Evolutionary conservation across 1,140 invertebrate species (phyloP).

Genomic region (Drosophila seguyi): DNA sequence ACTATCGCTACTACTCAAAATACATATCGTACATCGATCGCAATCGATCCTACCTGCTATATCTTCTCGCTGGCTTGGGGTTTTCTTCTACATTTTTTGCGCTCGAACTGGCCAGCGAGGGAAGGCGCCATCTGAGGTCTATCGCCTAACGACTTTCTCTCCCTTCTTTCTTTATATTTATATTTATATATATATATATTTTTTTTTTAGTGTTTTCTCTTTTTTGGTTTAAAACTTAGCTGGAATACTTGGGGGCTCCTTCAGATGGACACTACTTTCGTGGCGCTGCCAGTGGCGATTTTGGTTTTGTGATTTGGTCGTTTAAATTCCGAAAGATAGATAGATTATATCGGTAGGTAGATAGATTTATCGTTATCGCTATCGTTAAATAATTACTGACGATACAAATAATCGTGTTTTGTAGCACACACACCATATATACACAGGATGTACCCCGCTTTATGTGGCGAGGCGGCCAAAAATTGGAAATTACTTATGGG

Average conservation of each 20-base stretch:
- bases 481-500: constrained; percentile 21
- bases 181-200: neutral
- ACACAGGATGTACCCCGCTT: constrained; percentile 42
- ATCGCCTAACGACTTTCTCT: neutral
- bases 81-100: constrained; percentile 23
- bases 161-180: neutral
- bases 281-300: constrained; percentile 7
- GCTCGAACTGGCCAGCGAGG: constrained; percentile 1
- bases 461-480: constrained; percentile 1
- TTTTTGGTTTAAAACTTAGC: constrained; percentile 15
- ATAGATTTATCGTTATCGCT: constrained; percentile 47
- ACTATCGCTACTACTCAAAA: constrained; percentile 53
- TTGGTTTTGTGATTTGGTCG: constrained; percentile 11
- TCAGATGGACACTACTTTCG: constrained; percentile 2
- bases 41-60: constrained; percentile 50
- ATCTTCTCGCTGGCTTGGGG: constrained; percentile 62
- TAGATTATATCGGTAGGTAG: constrained; percentile 12
- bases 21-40: constrained; percentile 43
- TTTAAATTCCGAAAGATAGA: constrained; percentile 44
- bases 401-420: constrained; percentile 54
- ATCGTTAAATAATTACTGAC: constrained; percentile 78
- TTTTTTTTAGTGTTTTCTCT: neutral
- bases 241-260: constrained; percentile 11
- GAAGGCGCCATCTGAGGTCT: neutral
- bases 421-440: constrained; percentile 52